Conservation (phyloP, 2,113 vertebrate species). For the Percina caprodes region DNA sequence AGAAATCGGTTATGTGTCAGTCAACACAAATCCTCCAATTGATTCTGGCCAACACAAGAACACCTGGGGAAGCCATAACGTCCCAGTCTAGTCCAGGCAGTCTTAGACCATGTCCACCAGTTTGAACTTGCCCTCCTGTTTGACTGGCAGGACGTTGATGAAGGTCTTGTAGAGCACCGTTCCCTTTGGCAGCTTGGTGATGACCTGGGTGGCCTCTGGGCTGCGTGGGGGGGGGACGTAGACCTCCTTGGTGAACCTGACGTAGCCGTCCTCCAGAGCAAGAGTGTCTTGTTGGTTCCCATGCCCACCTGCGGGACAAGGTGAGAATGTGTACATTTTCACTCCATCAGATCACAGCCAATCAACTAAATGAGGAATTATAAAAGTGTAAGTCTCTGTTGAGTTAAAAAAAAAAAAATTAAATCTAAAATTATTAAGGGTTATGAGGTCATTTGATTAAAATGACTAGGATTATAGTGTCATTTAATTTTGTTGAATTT, state of each 20-base stretch:
- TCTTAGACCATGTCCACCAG: constrained; percentile 90
- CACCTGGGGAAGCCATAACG: not conserved
- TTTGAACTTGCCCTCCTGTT: constrained; percentile 90
- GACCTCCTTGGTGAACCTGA: constrained; percentile 94
- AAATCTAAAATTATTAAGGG: no score
- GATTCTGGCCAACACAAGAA: not conserved
- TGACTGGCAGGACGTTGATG: constrained; percentile 88
- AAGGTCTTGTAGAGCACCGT: constrained; percentile 96
- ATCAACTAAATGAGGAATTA: no score
- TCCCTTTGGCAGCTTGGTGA: constrained; percentile 88
- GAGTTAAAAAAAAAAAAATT: no score
- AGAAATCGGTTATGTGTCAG: not conserved
- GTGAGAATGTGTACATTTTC: not conserved
- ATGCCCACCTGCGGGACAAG: constrained; percentile 88
- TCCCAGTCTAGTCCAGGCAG: not conserved
- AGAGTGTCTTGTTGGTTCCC: constrained; percentile 91
- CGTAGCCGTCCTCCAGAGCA: constrained; percentile 91
- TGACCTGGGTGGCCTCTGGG: constrained; percentile 79
- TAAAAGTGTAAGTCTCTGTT: no score
- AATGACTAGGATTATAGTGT: no score
- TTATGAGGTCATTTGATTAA: no score
- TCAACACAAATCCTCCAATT: not conserved
- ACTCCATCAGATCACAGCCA: not conserved
- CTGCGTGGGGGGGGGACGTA: constrained; percentile 88
- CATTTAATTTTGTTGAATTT: no score